phyloP scores from a whole-genome alignment of 2,113 vertebrate genomes.

The Carlito syrichta region DNA sequence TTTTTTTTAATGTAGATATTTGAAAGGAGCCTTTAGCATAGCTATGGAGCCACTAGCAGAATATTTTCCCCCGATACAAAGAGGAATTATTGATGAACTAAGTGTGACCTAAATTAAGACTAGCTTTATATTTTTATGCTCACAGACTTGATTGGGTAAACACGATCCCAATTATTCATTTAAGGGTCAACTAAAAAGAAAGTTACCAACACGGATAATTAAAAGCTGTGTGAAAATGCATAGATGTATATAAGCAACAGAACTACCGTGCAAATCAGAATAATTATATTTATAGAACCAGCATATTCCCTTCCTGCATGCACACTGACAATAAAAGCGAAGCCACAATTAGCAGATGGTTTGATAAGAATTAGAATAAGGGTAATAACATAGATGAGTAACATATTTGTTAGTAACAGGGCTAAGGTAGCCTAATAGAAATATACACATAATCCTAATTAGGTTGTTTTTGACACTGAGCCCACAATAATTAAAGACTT shows the following conservation, averaged over 20 bases:
- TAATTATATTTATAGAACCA: background rate
- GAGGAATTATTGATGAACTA: background rate
- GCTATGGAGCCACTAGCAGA: background rate
- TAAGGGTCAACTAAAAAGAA: background rate
- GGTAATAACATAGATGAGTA: background rate
- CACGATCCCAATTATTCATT: background rate
- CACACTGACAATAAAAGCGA: background rate
- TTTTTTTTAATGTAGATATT: background rate
- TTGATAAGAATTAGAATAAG: background rate
- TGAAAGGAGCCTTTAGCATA: background rate
- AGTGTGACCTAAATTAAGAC: background rate
- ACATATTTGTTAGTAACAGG: background rate
- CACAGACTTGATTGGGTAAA: background rate
- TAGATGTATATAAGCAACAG: background rate
- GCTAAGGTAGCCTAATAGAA: background rate
- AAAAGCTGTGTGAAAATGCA: background rate
- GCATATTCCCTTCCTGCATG: background rate
- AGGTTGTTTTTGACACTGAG: background rate
- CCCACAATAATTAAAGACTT: background rate
- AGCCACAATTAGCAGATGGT: background rate
- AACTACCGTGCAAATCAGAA: background rate
- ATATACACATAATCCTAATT: no score
- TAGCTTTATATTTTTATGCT: background rate
- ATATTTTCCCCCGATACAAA: background rate
- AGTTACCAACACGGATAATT: background rate